Evolutionary conservation across 2,888 invertebrate genomes (phyloP).

Genomic region (Altica lythri): DNA sequence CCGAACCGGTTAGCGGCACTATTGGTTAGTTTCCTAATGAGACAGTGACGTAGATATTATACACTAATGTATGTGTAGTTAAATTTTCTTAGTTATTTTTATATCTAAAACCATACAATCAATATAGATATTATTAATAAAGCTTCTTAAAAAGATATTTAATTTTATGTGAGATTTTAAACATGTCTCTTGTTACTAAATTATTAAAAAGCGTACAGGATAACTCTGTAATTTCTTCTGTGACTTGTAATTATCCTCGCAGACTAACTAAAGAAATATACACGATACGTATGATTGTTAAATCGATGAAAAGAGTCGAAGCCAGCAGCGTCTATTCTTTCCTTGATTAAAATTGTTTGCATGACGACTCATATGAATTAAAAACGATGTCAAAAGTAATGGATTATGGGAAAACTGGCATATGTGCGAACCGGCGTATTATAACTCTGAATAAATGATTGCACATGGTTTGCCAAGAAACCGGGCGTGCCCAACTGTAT

Average conservation of each 20-base stretch:
- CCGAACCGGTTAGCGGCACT: conserved; percentile 23
- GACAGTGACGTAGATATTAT: conserved; percentile 18
- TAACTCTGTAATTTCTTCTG: conserved; percentile 10
- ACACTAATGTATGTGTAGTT: too few relatives aligned
- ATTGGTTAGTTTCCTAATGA: conserved; percentile 6
- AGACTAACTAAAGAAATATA: conserved; percentile 16
- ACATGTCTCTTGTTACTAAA: neutral
- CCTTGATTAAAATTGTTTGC: conserved; percentile 44
- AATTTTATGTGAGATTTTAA: neutral
- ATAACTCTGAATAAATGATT: conserved; percentile 6
- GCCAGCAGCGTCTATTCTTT: conserved; percentile 25
- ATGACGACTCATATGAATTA: conserved; percentile 44
- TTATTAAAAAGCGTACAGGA: conserved; percentile 3
- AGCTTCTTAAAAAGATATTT: too few relatives aligned
- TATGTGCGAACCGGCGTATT: conserved; percentile 41
- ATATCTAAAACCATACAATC: too few relatives aligned
- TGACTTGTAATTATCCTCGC: conserved; percentile 15
- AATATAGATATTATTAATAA: too few relatives aligned
- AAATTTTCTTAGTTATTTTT: too few relatives aligned
- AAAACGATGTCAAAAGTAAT: conserved; percentile 43
- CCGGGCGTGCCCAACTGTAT: too few relatives aligned
- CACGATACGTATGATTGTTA: conserved; percentile 31
- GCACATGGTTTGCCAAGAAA: conserved; percentile 4
- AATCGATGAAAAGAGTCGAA: conserved; percentile 30
- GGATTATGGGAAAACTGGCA: conserved; percentile 46